These are phyloP conservation scores for Pseudochromis fuscus DNA, from an alignment of 2,797 vertebrate genomes.

Conservation along the genomic window DNA sequence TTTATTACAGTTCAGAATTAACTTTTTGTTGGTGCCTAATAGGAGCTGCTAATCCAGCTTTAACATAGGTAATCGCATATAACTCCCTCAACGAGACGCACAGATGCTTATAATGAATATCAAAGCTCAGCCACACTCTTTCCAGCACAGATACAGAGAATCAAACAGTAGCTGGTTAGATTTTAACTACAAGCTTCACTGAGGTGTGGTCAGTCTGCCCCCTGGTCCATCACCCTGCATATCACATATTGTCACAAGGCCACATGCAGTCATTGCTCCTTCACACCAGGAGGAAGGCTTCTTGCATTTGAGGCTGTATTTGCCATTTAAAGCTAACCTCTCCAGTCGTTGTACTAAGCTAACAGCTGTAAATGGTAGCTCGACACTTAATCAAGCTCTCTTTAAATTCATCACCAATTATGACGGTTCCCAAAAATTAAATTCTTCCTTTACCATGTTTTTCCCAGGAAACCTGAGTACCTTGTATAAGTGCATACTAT, in stretches of 20 bases:
- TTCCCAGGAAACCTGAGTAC: background rate
- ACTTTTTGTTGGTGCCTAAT: too few species aligned
- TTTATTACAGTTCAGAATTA: too few species aligned
- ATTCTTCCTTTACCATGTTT: background rate
- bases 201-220: background rate
- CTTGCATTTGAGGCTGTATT: background rate
- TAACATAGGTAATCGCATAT: background rate
- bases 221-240: background rate
- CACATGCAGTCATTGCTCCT: background rate
- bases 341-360: background rate
- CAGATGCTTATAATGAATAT: background rate
- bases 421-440: background rate
- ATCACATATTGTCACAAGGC: background rate
- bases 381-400: too few species aligned
- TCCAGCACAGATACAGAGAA: background rate
- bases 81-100: background rate
- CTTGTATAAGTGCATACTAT: background rate
- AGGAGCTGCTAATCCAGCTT: background rate
- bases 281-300: background rate
- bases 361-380: background rate
- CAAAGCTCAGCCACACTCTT: background rate
- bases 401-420: background rate
- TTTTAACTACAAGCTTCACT: background rate
- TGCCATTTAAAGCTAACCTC: background rate
- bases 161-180: background rate